Evolutionary conservation across 1,140 invertebrate genomes (phyloP).

Genomic region (Physella acuta): DNA sequence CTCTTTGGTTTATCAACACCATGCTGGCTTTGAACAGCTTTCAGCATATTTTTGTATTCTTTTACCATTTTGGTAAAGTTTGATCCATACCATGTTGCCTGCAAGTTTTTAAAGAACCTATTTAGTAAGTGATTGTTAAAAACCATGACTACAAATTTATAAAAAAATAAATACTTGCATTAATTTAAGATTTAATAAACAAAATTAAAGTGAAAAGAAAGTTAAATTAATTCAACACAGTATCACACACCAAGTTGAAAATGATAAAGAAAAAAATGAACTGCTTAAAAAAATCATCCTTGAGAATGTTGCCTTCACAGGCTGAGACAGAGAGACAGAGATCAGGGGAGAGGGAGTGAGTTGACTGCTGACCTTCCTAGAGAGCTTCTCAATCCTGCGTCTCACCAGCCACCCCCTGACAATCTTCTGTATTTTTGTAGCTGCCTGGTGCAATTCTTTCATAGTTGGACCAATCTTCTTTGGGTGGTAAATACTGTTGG

Average conservation of each 20-base stretch:
- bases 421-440: slow-evolving; percentile 70
- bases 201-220: no score
- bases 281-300: neutral
- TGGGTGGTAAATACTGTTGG: slow-evolving; percentile 53
- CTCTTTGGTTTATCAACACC: slow-evolving; percentile 43
- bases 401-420: slow-evolving; percentile 78
- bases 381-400: slow-evolving; percentile 62
- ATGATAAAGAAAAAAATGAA: neutral
- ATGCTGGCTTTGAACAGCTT: slow-evolving; percentile 44
- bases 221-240: no score
- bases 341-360: no score
- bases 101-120: no score
- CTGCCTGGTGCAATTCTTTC: slow-evolving; percentile 70
- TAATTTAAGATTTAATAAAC: no score
- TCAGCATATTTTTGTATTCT: slow-evolving; percentile 50
- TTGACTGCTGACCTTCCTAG: slow-evolving; percentile 54
- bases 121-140: no score
- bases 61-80: slow-evolving; percentile 44
- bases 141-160: no score
- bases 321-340: no score
- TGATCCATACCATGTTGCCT: slow-evolving; percentile 49
- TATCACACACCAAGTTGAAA: no score
- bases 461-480: slow-evolving; percentile 48
- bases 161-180: no score
- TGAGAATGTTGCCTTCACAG: no score